Evolutionary conservation across 2,113 vertebrate species (phyloP).

Genomic region (Danionella cerebrum): DNA sequence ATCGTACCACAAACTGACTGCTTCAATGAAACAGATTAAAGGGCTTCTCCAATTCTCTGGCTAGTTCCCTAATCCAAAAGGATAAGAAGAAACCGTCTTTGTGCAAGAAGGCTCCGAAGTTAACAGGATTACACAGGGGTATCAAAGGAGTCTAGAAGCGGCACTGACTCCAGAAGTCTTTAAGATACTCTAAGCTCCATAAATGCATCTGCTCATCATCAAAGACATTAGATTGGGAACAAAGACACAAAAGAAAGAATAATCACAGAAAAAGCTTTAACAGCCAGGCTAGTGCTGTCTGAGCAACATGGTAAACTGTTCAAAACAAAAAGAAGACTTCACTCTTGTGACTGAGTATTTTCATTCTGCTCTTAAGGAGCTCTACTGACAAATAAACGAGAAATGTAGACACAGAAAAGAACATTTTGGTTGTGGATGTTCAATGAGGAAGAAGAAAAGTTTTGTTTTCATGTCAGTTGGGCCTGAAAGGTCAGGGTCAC

Average conservation of each 20-base stretch:
- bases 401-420: neutral
- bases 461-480: neutral
- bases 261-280: neutral
- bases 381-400: neutral
- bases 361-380: neutral
- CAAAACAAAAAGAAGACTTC: neutral
- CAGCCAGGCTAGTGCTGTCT: neutral
- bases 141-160: slow-evolving; percentile 14
- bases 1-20: neutral
- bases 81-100: neutral
- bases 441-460: neutral
- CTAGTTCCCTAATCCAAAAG: slow-evolving; percentile 13
- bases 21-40: neutral
- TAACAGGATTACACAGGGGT: slow-evolving; percentile 25
- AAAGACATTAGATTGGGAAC: neutral
- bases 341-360: too few species aligned
- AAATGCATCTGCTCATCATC: slow-evolving; percentile 4
- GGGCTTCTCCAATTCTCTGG: neutral
- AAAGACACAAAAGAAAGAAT: slow-evolving; percentile 8
- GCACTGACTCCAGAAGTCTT: slow-evolving; percentile 4
- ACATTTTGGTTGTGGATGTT: neutral
- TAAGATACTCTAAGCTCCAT: neutral
- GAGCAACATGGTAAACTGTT: neutral
- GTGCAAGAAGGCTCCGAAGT: neutral
- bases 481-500: slow-evolving; percentile 3